These are phyloP conservation scores for Nothocercus nigrocapillus DNA, from an alignment of 2,113 vertebrate genomes.

Conservation along the genomic window DNA sequence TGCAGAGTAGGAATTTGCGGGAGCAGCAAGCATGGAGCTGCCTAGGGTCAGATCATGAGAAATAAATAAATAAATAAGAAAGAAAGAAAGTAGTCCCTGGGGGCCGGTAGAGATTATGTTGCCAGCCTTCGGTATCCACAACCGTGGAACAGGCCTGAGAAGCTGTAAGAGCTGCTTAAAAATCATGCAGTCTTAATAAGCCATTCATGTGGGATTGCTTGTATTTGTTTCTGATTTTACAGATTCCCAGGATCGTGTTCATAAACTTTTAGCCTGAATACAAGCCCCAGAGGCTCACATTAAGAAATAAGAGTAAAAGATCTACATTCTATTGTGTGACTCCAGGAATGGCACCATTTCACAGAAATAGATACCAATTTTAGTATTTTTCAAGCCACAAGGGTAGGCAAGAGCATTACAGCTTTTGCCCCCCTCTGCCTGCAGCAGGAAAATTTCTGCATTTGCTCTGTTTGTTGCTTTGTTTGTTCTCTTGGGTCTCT, in stretches of 20 bases:
- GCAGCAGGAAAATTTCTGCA: not conserved
- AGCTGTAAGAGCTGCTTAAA: conserved; percentile 27
- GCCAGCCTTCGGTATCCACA: not conserved
- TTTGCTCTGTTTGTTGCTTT: not conserved
- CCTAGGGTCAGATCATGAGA: not conserved
- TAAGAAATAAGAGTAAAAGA: not conserved
- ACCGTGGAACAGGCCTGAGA: not conserved
- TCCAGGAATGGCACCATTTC: not conserved
- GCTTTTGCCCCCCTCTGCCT: not conserved
- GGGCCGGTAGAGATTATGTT: not conserved
- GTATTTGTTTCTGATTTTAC: conserved; percentile 30
- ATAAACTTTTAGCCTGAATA: conserved; percentile 46
- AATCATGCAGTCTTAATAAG: conserved; percentile 39
- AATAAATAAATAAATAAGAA: not conserved
- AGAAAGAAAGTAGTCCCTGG: not conserved
- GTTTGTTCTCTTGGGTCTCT: not conserved
- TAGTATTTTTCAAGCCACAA: not conserved
- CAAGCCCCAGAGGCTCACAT: not conserved
- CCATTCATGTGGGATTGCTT: not conserved
- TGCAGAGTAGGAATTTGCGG: not conserved
- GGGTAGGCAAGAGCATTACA: not conserved
- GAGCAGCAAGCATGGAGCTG: not conserved
- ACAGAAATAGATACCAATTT: not conserved
- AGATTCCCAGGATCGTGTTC: conserved; percentile 42
- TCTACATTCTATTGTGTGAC: not conserved